phyloP scores from a whole-genome alignment of 2,797 vertebrate genomes.

The Cyclopterus lumpus region DNA sequence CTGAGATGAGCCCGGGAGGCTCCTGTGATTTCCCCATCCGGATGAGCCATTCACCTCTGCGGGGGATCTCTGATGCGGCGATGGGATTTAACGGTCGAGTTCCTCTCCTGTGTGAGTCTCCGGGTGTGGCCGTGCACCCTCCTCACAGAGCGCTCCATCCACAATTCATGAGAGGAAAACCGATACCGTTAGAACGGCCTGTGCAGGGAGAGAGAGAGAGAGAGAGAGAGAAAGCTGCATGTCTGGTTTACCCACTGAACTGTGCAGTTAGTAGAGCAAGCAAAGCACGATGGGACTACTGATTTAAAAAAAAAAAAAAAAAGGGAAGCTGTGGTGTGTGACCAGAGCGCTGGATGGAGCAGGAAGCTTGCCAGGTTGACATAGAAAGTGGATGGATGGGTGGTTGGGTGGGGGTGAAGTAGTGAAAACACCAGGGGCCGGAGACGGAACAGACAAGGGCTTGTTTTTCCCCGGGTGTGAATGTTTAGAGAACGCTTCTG shows the following conservation, averaged over 20 bases:
- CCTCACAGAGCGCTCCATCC: constrained; percentile 57
- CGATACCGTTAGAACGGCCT: constrained; percentile 28
- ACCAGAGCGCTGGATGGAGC: neutral
- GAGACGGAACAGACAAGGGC: constrained; percentile 20
- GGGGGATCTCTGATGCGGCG: constrained; percentile 48
- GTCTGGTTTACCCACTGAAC: constrained; percentile 17
- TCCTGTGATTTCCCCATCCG: constrained; percentile 58
- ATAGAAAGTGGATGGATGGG: neutral
- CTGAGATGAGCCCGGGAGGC: constrained; percentile 26
- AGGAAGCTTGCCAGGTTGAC: constrained; percentile 36
- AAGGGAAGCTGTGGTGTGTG: constrained; percentile 34
- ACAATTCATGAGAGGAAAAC: constrained; percentile 72
- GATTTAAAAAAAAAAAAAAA: neutral
- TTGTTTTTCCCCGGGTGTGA: constrained; percentile 42
- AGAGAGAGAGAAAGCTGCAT: neutral
- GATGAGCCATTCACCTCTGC: constrained; percentile 31
- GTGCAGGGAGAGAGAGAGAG: neutral
- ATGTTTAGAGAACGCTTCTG: constrained; percentile 58
- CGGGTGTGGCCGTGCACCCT: constrained; percentile 70
- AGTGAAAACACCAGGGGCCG: constrained; percentile 29
- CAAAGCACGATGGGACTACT: neutral
- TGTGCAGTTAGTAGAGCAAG: neutral
- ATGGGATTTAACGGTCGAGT: constrained; percentile 61
- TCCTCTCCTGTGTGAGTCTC: constrained; percentile 57
- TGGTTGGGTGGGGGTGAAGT: neutral